Evolutionary conservation across 2,888 invertebrate species (phyloP).

Genomic region (Strigamia transsilvanica): DNA sequence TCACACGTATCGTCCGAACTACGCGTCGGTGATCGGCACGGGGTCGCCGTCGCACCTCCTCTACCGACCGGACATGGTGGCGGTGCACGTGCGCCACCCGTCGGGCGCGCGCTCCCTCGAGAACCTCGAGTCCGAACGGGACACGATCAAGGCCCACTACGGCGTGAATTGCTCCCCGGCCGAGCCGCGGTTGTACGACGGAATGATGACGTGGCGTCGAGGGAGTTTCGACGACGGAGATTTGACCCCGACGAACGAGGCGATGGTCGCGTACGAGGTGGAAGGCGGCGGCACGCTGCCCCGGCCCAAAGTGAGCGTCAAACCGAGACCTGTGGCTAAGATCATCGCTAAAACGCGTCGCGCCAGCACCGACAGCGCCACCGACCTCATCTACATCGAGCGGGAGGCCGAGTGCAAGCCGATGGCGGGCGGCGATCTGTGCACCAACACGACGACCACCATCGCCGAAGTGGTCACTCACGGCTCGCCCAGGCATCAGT

Average conservation of each 20-base stretch:
- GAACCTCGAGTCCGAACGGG: conserved; percentile 55
- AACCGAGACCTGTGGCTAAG: conserved; percentile 83
- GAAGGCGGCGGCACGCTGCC: conserved; percentile 80
- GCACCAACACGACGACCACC: conserved; percentile 22
- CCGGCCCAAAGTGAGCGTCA: conserved; percentile 80
- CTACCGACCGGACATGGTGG: conserved; percentile 65
- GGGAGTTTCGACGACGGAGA: conserved; percentile 89
- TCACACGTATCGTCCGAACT: conserved; percentile 51
- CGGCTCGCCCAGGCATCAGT: conserved; percentile 57
- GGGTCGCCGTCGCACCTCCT: conserved; percentile 58
- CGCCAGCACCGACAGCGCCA: conserved; percentile 45
- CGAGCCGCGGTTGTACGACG: conserved; percentile 52
- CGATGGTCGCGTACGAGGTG: conserved; percentile 54
- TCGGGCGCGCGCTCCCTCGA: conserved; percentile 57
- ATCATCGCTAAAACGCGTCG: conserved; percentile 65
- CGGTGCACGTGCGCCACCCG: conserved; percentile 63
- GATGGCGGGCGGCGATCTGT: conserved; percentile 25
- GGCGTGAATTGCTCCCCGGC: neutral
- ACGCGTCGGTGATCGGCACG: conserved; percentile 32
- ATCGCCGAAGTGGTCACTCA: conserved; percentile 56
- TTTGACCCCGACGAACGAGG: conserved; percentile 86
- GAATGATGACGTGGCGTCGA: conserved; percentile 69
- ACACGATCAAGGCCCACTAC: conserved; percentile 22
- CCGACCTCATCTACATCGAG: conserved; percentile 46
- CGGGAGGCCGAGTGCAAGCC: conserved; percentile 52